These are phyloP conservation scores for Lichenostomus cassidix DNA, from an alignment of 2,113 vertebrate species.

Conservation along the genomic window DNA sequence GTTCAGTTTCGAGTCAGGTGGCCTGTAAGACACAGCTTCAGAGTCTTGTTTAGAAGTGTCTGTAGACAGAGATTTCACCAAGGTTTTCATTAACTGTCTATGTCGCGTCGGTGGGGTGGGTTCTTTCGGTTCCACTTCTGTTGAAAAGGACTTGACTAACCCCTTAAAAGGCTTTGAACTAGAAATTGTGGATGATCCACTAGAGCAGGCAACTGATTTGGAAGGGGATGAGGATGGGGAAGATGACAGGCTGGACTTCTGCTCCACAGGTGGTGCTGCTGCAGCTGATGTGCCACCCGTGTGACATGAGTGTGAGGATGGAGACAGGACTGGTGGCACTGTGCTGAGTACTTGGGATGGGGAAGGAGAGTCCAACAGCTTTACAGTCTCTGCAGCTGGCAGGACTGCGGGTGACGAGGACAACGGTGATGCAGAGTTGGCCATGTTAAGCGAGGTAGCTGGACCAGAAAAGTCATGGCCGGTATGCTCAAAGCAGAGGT, in stretches of 20 bases:
- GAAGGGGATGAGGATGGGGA: slow-evolving; percentile 83
- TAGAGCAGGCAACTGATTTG: slow-evolving; percentile 76
- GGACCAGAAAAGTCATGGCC: slow-evolving; percentile 65
- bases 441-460: slow-evolving; percentile 62
- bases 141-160: slow-evolving; percentile 91
- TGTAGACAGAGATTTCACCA: slow-evolving; percentile 95
- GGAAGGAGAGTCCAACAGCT: slow-evolving; percentile 63
- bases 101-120: slow-evolving; percentile 77
- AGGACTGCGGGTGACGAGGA: slow-evolving; percentile 51
- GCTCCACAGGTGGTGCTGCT: slow-evolving; percentile 73
- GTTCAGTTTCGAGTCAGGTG: slow-evolving; percentile 90
- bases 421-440: slow-evolving; percentile 59
- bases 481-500: slow-evolving; percentile 79
- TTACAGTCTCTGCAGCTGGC: slow-evolving; percentile 66
- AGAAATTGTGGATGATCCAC: slow-evolving; percentile 68
- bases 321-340: slow-evolving; percentile 76
- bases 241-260: slow-evolving; percentile 73
- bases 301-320: slow-evolving; percentile 67
- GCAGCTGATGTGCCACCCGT: slow-evolving; percentile 64
- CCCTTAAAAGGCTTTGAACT: slow-evolving; percentile 89
- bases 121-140: slow-evolving; percentile 91
- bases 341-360: slow-evolving; percentile 64
- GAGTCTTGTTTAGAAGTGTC: slow-evolving; percentile 88
- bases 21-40: slow-evolving; percentile 78
- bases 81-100: slow-evolving; percentile 94